phyloP scores from a whole-genome alignment of 64 coral and sea anemone genomes.

The Montipora efflorescens region DNA sequence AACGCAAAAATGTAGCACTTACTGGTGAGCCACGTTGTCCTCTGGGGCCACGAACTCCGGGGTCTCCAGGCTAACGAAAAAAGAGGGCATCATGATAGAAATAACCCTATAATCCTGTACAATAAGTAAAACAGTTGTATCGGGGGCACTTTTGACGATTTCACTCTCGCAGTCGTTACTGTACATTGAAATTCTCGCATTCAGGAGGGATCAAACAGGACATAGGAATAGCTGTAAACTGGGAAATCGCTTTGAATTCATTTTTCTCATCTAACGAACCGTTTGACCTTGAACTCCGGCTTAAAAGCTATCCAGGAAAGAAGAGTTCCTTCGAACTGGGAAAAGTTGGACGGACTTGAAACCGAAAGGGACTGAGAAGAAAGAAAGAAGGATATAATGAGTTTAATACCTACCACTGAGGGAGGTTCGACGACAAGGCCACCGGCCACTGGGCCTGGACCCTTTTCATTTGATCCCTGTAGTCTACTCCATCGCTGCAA shows the following conservation, averaged over 20 bases:
- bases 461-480: conserved; percentile 43
- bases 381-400: background rate
- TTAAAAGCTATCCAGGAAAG: too few relatives aligned
- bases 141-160: too few relatives aligned
- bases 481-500: conserved; percentile 66
- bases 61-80: conserved; percentile 64
- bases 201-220: too few relatives aligned
- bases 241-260: too few relatives aligned
- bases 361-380: too few relatives aligned
- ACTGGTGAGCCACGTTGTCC: conserved; percentile 64
- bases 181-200: too few relatives aligned
- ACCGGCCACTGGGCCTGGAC: conserved; percentile 54
- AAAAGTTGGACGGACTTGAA: too few relatives aligned
- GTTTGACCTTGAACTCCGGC: too few relatives aligned
- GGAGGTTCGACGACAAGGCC: conserved; percentile 56
- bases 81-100: background rate
- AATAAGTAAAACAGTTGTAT: background rate
- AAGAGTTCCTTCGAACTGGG: too few relatives aligned
- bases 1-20: background rate
- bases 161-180: too few relatives aligned
- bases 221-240: too few relatives aligned
- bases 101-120: background rate
- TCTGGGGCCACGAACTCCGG: conserved; percentile 51
- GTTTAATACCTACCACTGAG: conserved; percentile 37
- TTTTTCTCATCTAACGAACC: too few relatives aligned